Evolutionary conservation across 2,113 vertebrate species (phyloP).

Genomic region (Microcebus griseorufus): DNA sequence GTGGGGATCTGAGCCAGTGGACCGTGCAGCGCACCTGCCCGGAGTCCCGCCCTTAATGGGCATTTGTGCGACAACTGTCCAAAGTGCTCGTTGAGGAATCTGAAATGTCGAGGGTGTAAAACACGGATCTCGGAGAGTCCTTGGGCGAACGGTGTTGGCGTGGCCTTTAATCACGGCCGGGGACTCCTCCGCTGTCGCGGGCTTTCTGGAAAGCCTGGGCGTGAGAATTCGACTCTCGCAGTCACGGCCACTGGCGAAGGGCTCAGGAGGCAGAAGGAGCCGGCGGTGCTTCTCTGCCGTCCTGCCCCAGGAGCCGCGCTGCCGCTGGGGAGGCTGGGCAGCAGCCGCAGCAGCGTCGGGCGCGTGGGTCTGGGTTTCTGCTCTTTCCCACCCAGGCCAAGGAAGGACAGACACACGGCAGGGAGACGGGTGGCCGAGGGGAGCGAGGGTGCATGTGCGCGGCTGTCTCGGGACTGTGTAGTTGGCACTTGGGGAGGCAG

Average conservation of each 20-base stretch:
- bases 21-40: rapidly evolving
- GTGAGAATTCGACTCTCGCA: neutral
- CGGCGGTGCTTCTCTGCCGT: rapidly evolving
- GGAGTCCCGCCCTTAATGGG: rapidly evolving
- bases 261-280: neutral
- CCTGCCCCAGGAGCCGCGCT: too few relatives aligned
- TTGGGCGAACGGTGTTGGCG: neutral
- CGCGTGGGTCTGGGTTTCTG: neutral
- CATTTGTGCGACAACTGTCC: rapidly evolving
- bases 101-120: neutral
- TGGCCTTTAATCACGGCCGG: neutral
- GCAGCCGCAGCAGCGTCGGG: too few relatives aligned
- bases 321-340: too few relatives aligned
- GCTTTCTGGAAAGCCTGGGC: neutral
- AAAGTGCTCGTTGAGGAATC: neutral
- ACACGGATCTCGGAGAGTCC: neutral
- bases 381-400: neutral
- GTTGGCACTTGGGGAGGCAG: neutral
- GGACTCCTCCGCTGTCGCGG: neutral
- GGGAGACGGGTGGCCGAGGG: too few relatives aligned
- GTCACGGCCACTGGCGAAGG: too few relatives aligned
- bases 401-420: neutral
- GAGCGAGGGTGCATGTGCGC: neutral
- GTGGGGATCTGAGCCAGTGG: rapidly evolving
- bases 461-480: neutral